phyloP scores from a whole-genome alignment of 2,113 vertebrate genomes.

The Eurystomus gularis region DNA sequence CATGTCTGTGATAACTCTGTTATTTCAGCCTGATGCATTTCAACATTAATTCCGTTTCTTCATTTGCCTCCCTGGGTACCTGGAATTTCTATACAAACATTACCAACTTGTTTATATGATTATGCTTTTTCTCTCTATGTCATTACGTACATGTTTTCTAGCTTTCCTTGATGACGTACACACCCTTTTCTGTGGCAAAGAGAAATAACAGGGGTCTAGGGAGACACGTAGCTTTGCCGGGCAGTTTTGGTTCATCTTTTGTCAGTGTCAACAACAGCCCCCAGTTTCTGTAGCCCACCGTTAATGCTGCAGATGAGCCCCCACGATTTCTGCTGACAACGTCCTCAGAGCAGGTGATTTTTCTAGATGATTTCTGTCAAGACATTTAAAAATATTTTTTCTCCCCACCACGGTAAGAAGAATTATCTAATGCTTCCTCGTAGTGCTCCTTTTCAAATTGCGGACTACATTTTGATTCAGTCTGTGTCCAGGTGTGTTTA shows the following conservation, averaged over 20 bases:
- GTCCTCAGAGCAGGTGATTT: neutral
- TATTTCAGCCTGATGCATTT: neutral
- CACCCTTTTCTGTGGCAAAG: neutral
- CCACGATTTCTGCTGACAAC: neutral
- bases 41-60: neutral
- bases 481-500: neutral
- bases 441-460: neutral
- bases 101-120: neutral
- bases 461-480: neutral
- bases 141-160: neutral
- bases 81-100: neutral
- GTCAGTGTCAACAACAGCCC: neutral
- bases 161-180: neutral
- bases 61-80: neutral
- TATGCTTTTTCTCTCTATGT: neutral
- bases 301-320: neutral
- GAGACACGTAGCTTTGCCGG: neutral
- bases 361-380: neutral
- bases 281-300: neutral
- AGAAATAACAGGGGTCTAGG: neutral
- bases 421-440: neutral
- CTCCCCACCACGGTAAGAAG: neutral
- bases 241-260: neutral
- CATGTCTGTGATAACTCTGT: neutral
- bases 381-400: neutral